Evolutionary conservation across 2,888 invertebrate species (phyloP), one percentile per base, ranked within the genome.

Genomic region (Acanthoscelides obtectus): DNA sequence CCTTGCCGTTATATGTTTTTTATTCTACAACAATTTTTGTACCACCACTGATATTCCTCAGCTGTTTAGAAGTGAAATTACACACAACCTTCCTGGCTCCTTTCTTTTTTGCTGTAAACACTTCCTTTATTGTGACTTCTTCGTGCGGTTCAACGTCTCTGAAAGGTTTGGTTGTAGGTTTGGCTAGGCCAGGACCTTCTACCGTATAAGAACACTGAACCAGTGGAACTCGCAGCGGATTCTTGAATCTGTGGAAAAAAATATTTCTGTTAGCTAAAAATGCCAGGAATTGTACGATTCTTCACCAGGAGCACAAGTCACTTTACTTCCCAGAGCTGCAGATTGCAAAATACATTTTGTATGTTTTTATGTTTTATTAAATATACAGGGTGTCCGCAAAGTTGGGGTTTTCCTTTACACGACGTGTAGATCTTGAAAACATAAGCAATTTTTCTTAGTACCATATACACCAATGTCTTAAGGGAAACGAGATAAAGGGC

Each of bases 31-130:
- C 89, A 0, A 89, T 86, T 67, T 86, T 87, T 20, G 89, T 89
- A 0, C 91, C 90, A 65, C 93, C 93, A 17, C 87, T 89, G 73
- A 94, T 89, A 79, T 94, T 93, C 69, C 90, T 88, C 8, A 94
- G 86, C 81, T 93, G 89, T 20, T 85, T 88, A 0, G 93, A 92
- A 67, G 89, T 89, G 84, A 93, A 94, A n/a, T 92, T 91, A 0
- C 90, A 92, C 19, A 93, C 88, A 72, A 93, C 86, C 79, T 88
- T 90, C 74, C 91, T 89, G 68, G 88, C 87, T 3, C 93, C 93
- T 0, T 87, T 77, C 83, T 88, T 89, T 85, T 89, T 89, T 0
- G 92, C 92, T 20, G 88, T 87, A 25, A 93, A 86, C 0, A 89
- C 88, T 66, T 91, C 84, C 71, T 89, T 86, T 0, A 88, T 87